phyloP scores from a whole-genome alignment of 2,888 invertebrate genomes.

The Lithophane leautieri region DNA sequence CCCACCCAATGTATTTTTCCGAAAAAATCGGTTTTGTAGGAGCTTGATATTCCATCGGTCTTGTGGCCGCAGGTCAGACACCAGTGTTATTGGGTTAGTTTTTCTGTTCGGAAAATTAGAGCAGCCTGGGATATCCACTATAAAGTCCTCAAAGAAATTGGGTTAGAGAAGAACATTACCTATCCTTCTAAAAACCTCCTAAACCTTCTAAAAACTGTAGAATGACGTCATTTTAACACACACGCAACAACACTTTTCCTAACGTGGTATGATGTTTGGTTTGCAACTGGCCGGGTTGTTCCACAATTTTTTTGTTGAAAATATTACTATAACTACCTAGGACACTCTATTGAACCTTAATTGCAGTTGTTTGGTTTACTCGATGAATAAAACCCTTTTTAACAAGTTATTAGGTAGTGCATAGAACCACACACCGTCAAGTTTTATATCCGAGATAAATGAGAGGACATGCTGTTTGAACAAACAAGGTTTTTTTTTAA shows the following conservation, averaged over 20 bases:
- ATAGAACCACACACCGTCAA: background rate
- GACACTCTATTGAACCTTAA: background rate
- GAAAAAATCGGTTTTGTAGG: background rate
- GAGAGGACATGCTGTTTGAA: constrained; percentile 1
- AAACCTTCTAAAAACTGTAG: no score
- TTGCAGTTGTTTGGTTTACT: background rate
- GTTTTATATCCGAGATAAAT: constrained; percentile 1
- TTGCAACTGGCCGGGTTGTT: background rate
- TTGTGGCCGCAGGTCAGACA: background rate
- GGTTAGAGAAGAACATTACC: background rate
- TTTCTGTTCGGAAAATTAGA: background rate
- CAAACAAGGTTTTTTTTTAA: background rate
- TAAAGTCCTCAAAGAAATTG: no score
- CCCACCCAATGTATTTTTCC: constrained; percentile 2
- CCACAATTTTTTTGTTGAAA: background rate
- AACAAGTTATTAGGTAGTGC: background rate
- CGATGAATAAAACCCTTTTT: background rate
- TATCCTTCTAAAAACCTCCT: no score
- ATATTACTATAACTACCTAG: background rate
- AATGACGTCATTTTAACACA: background rate
- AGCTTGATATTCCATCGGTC: constrained; percentile 2
- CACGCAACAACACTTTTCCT: background rate
- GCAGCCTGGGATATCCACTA: background rate
- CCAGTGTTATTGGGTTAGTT: background rate
- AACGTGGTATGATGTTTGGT: no score